Conservation (phyloP, 2,797 vertebrate genomes). For the Petrocephalus schoutedeni region DNA sequence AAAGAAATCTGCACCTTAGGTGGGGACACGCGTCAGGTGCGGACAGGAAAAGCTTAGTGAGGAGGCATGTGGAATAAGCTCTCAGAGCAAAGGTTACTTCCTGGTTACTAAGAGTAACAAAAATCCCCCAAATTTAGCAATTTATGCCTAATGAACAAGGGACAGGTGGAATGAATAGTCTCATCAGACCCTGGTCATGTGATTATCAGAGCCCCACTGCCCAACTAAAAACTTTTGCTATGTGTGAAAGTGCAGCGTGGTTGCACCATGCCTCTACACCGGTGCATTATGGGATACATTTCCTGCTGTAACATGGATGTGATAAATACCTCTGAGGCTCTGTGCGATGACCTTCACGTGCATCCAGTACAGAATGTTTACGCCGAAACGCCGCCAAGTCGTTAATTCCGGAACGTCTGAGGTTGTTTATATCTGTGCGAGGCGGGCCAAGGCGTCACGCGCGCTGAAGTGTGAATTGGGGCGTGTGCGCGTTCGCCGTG, state of each 20-base stretch:
- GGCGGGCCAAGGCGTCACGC: not conserved
- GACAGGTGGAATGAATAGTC: not conserved
- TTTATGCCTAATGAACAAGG: not conserved
- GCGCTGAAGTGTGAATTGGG: not conserved
- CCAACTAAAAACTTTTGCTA: not conserved
- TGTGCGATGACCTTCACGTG: conserved; percentile 6
- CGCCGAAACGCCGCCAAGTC: not conserved
- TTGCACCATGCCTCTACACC: not conserved
- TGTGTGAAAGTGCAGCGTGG: not conserved
- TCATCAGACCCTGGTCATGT: not conserved
- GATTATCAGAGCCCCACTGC: not conserved
- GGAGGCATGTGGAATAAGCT: not conserved
- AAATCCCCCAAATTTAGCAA: not conserved
- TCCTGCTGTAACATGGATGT: conserved; percentile 1
- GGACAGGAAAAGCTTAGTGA: not conserved
- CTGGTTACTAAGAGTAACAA: not conserved
- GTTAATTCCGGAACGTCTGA: not conserved
- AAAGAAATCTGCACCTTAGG: not conserved
- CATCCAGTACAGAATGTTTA: not conserved
- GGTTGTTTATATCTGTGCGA: conserved; percentile 1
- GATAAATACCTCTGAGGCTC: not conserved
- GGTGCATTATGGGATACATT: not conserved
- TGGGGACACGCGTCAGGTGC: not conserved
- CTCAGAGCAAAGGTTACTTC: not conserved
- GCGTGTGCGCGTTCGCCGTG: conserved; percentile 83